Conservation (phyloP, 2,797 vertebrate genomes). For the Cichlasoma orientale region DNA sequence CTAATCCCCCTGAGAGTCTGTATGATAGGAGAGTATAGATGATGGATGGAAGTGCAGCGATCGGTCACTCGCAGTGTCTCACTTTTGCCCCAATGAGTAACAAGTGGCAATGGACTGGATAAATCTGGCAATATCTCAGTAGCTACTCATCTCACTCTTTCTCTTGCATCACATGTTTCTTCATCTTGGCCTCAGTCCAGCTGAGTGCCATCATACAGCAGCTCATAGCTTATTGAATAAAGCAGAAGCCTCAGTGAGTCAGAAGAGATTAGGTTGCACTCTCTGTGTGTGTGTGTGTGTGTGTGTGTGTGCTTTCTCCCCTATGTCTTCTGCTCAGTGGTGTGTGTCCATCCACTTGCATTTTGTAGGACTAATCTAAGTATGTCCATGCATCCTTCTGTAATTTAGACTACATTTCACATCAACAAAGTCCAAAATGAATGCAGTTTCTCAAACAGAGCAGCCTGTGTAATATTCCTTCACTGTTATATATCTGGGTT, state of each 20-base stretch:
- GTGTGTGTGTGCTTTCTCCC: slow-evolving; percentile 6
- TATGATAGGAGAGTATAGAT: neutral
- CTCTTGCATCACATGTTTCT: neutral
- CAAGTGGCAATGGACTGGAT: neutral
- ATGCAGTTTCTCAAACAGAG: neutral
- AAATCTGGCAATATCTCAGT: neutral
- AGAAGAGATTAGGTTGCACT: slow-evolving; percentile 42
- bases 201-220: slow-evolving; percentile 15
- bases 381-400: slow-evolving; percentile 1
- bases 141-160: neutral
- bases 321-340: slow-evolving; percentile 22
- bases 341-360: slow-evolving; percentile 30
- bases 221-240: slow-evolving; percentile 39
- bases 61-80: neutral
- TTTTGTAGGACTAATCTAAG: slow-evolving; percentile 35
- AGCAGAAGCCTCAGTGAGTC: slow-evolving; percentile 39
- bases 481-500: neutral
- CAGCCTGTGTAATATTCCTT: neutral
- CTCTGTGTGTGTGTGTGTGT: neutral
- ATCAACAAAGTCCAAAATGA: neutral
- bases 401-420: neutral
- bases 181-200: slow-evolving; percentile 6
- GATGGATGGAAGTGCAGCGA: neutral
- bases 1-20: neutral
- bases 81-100: slow-evolving; percentile 1